Percentiles rank a stretch among this genome's conserved stretches.
Evolutionary conservation across 2,113 vertebrate genomes (phyloP).

Genomic region (Centrocercus urophasianus): DNA sequence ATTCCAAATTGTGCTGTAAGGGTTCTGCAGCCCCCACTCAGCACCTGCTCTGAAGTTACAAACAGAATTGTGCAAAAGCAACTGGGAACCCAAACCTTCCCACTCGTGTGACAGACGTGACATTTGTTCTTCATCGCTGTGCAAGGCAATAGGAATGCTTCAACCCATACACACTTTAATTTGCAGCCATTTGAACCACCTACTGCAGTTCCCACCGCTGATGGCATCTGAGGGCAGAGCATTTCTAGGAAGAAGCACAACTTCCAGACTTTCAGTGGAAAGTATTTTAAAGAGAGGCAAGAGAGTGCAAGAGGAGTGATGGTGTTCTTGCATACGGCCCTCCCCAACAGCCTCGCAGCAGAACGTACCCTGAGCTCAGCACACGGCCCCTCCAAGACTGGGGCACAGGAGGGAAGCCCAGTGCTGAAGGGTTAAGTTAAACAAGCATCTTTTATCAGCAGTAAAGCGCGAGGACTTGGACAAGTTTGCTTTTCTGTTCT

Average conservation of each 20-base stretch:
- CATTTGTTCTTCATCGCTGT: neutral
- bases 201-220: neutral
- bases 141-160: neutral
- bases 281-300: neutral
- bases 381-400: too few relatives aligned
- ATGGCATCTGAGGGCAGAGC: neutral
- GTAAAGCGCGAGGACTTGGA: accelerated
- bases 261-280: neutral
- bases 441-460: neutral
- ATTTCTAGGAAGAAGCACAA: neutral
- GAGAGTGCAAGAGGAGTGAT: neutral
- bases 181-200: neutral
- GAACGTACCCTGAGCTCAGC: neutral
- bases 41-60: neutral
- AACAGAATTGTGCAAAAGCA: neutral
- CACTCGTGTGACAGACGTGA: neutral
- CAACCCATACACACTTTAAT: neutral
- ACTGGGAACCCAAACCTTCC: neutral
- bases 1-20: neutral
- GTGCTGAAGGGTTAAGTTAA: neutral
- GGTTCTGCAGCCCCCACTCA: neutral
- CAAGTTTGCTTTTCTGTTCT: neutral
- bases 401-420: neutral
- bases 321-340: neutral
- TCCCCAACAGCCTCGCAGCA: neutral